phyloP scores from a whole-genome alignment of 92 coral and sea anemone species.

The Porites evermanni region DNA sequence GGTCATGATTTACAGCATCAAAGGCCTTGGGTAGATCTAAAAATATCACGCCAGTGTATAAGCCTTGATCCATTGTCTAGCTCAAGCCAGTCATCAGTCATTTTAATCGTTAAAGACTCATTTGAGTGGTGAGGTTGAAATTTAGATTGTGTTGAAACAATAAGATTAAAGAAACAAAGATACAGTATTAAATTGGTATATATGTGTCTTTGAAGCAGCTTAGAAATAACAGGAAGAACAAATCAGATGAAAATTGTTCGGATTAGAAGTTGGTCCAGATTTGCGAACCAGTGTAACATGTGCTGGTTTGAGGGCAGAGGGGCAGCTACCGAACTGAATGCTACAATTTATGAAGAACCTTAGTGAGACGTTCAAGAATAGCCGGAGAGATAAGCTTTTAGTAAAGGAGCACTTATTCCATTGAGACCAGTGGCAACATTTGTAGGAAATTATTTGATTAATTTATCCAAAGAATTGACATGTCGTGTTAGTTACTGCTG shows the following conservation, averaged over 20 bases:
- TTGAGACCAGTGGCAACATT: conserved; percentile 41
- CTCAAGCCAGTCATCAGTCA: not conserved
- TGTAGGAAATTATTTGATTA: conserved; percentile 24
- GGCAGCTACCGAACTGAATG: conserved; percentile 50
- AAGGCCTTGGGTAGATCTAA: too few relatives aligned
- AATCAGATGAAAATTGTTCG: conserved; percentile 13
- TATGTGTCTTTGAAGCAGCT: conserved; percentile 48
- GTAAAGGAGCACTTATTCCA: conserved; percentile 42
- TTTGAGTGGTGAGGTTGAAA: conserved; percentile 33
- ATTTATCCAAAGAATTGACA: too few relatives aligned
- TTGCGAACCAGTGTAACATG: conserved; percentile 47
- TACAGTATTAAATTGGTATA: conserved; percentile 10
- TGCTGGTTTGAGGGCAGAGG: not conserved
- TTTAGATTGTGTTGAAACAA: conserved; percentile 2
- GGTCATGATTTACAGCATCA: not conserved
- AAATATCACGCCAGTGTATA: not conserved
- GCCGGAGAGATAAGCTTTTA: not conserved
- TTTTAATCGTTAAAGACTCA: conserved; percentile 16
- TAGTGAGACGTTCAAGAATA: too few relatives aligned
- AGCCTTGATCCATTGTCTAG: conserved; percentile 12
- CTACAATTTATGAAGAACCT: conserved; percentile 54
- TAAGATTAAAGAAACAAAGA: not conserved
- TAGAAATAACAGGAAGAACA: conserved; percentile 49
- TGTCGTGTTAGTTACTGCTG: too few relatives aligned
- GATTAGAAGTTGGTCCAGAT: conserved; percentile 26